A percentile compares a stretch with the other conserved stretches of the same genome.
Conservation (phyloP, 2,888 invertebrate genomes). For the Strigamia crassipes region DNA sequence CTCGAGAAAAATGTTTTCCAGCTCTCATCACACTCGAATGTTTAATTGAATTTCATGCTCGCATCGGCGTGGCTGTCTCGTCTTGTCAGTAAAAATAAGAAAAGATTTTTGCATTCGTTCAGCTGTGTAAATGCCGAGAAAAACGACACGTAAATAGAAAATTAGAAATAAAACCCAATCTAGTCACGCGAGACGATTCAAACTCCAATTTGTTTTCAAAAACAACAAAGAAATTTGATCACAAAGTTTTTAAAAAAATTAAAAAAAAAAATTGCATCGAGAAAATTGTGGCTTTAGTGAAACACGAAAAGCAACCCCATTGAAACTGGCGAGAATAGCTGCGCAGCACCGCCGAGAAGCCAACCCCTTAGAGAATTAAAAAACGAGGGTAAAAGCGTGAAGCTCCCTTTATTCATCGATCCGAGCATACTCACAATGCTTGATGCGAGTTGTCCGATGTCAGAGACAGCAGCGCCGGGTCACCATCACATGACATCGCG, state of each 20-base stretch:
- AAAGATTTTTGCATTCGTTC: constrained; percentile 40
- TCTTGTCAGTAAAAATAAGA: constrained; percentile 40
- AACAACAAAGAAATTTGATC: background rate
- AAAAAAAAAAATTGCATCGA: background rate
- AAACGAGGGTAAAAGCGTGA: background rate
- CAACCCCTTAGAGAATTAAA: background rate
- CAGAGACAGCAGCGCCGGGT: constrained; percentile 46
- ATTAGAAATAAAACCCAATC: constrained; percentile 5
- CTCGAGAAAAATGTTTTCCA: constrained; percentile 39
- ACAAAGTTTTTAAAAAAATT: too few species aligned
- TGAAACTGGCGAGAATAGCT: background rate
- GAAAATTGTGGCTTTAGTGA: background rate
- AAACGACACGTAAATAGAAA: background rate
- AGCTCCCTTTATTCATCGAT: background rate
- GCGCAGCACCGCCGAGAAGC: background rate
- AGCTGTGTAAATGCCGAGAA: constrained; percentile 3
- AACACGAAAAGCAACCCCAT: background rate
- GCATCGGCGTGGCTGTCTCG: constrained; percentile 35
- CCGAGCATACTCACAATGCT: constrained; percentile 45
- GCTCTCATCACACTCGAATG: constrained; percentile 37
- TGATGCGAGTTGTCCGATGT: constrained; percentile 48
- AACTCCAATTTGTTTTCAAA: background rate
- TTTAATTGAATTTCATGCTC: constrained; percentile 42
- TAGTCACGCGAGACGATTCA: background rate
- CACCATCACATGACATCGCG: constrained; percentile 48